Base-by-base conservation (phyloP, 1,140 invertebrate species). In the Ostrea denselamellosa region DNA sequence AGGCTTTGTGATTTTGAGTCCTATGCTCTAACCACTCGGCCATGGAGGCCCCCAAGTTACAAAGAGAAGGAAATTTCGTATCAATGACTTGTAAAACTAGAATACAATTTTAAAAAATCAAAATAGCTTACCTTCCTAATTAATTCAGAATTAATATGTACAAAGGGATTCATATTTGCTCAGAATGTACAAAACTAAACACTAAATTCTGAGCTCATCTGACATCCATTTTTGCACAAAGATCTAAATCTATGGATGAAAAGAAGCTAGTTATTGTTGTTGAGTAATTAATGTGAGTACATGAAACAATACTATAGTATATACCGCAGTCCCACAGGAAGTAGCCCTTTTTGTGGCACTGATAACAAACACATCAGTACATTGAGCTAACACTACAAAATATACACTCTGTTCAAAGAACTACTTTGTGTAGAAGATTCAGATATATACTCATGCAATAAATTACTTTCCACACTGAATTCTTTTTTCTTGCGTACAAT, bases 161-260 rank as follows among this genome's bases (percentile, higher is more conserved):
- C 28, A 77, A 77, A 28, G 68, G 68, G 12, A 34, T 77, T 77
- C 68, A 77, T 77, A 28, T 10, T 77, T 77, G 28, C 25, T 28
- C 25, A 19, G 58, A 62, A 28, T 25, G 28, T 12, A 34, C 25
- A 77, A 14, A 28, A 77, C 9, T 28, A 77, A 34, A 28, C 14
- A 62, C 17, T 19, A 62, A 17, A 62, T 62, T n/a, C 58, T n/a
- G 14, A 62, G 58, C 68, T 28, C 68, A 22, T 4, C 14, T 62
- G 19, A 62, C 17, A 62, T 62, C 25, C 68, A 77, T 77, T 77
- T 62, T 77, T 77, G 68, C 68, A 77, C 68, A 77, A 77, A 25
- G 68, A 10, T 34, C 68, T 77, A 77, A 2, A 25, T 77, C 14
- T 34, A 12, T 3, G 25, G 28, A 77, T 77, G 68, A 28, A 34